Evolutionary conservation across 2,113 vertebrate genomes (phyloP).

Genomic region (Mormyrus lacerda): DNA sequence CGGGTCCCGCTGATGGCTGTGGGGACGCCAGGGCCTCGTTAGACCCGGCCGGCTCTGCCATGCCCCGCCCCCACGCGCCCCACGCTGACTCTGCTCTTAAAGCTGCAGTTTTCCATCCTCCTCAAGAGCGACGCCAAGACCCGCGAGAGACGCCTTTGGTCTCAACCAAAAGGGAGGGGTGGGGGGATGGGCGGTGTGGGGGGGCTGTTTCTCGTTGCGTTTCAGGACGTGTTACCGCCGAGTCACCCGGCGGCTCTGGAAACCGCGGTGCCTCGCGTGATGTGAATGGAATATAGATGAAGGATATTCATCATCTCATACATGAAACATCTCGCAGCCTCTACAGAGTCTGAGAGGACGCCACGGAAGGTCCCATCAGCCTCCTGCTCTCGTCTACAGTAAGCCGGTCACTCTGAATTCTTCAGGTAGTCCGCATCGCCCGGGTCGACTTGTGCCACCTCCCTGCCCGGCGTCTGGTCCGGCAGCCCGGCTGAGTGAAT

Average conservation of each 20-base stretch:
- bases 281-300: neutral
- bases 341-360: neutral
- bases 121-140: neutral
- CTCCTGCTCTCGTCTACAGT: neutral
- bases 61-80: slow-evolving; percentile 23
- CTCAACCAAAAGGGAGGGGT: neutral
- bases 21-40: slow-evolving; percentile 64
- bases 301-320: neutral
- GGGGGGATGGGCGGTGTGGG: neutral
- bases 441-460: neutral
- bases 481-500: neutral
- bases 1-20: slow-evolving; percentile 60
- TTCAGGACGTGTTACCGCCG: neutral
- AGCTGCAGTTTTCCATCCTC: slow-evolving; percentile 21
- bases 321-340: too few relatives aligned
- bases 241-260: neutral
- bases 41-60: slow-evolving; percentile 53
- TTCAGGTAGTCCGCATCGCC: neutral
- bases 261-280: neutral
- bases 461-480: neutral
- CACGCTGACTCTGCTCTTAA: slow-evolving; percentile 27
- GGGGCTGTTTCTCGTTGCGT: neutral
- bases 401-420: slow-evolving; percentile 3
- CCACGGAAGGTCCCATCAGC: neutral
- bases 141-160: neutral